Evolutionary conservation across 2,797 vertebrate genomes (phyloP).

Genomic region (Danionella dracula): DNA sequence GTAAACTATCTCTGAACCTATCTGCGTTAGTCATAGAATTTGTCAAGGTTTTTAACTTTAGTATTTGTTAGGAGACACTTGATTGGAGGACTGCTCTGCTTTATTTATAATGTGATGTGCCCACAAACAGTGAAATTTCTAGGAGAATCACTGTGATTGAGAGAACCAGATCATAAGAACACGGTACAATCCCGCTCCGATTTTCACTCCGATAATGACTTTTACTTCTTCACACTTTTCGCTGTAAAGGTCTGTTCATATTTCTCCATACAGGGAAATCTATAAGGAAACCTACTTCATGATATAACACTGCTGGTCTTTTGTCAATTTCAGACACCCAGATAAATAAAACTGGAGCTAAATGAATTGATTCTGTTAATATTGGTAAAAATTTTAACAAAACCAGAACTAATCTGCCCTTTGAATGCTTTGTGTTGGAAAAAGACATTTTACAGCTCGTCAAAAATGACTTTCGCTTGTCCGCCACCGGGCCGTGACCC

Average conservation of each 20-base stretch:
- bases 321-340: not conserved
- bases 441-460: conserved; percentile 17
- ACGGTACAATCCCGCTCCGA: not conserved
- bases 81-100: not conserved
- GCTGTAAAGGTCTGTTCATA: conserved; percentile 7
- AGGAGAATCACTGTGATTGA: not conserved
- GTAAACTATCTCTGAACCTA: too few relatives aligned
- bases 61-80: not conserved
- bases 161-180: not conserved
- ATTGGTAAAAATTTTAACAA: not conserved
- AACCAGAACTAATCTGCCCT: conserved; percentile 21
- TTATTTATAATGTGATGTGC: not conserved
- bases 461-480: conserved; percentile 21
- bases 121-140: not conserved
- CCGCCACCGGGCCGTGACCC: conserved; percentile 13
- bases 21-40: not conserved
- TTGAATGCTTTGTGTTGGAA: conserved; percentile 22
- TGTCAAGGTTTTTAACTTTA: not conserved
- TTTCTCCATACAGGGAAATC: conserved; percentile 3
- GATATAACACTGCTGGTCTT: not conserved
- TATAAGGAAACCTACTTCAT: not conserved
- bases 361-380: conserved; percentile 8
- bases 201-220: conserved; percentile 1
- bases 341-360: not conserved
- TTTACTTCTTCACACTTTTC: not conserved